Percentiles rank a stretch among this genome's conserved stretches.
These are phyloP conservation scores for Procambarus clarkii DNA, from an alignment of 1,140 invertebrate genomes.

Conservation along the genomic window DNA sequence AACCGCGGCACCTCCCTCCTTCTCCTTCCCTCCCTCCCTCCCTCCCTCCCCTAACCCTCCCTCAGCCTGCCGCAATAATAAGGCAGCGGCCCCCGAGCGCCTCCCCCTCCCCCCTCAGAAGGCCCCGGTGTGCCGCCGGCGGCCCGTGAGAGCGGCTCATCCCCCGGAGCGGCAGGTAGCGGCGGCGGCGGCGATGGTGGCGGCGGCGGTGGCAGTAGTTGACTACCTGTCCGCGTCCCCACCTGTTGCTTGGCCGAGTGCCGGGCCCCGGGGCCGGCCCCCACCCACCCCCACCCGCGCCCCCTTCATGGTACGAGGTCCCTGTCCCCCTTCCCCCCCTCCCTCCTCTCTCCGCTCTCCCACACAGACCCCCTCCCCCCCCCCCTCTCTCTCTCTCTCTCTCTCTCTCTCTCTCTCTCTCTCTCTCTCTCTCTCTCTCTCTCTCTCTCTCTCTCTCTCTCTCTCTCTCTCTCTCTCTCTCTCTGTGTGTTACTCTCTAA, in stretches of 20 bases:
- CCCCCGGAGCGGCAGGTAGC: conserved; percentile 39
- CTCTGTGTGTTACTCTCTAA: background rate
- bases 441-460: background rate
- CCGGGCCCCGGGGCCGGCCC: conserved; percentile 15
- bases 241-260: conserved; percentile 41
- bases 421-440: background rate
- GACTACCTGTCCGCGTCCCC: conserved; percentile 39
- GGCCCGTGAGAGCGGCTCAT: conserved; percentile 45
- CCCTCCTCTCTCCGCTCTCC: background rate
- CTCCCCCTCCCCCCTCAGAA: too few relatives aligned
- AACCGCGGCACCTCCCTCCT: background rate
- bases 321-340: background rate
- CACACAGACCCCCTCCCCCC: too few relatives aligned
- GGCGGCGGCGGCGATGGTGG: conserved; percentile 28
- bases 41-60: background rate
- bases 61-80: background rate
- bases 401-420: too few relatives aligned
- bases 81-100: too few relatives aligned
- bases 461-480: background rate
- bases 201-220: background rate
- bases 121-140: too few relatives aligned
- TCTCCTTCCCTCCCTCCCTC: conserved; percentile 19
- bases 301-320: background rate
- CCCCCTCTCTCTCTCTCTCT: too few relatives aligned
- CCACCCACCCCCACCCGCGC: background rate